Base-by-base conservation (phyloP, 2,797 vertebrate genomes). In the Periophthalmus magnuspinnatus region DNA sequence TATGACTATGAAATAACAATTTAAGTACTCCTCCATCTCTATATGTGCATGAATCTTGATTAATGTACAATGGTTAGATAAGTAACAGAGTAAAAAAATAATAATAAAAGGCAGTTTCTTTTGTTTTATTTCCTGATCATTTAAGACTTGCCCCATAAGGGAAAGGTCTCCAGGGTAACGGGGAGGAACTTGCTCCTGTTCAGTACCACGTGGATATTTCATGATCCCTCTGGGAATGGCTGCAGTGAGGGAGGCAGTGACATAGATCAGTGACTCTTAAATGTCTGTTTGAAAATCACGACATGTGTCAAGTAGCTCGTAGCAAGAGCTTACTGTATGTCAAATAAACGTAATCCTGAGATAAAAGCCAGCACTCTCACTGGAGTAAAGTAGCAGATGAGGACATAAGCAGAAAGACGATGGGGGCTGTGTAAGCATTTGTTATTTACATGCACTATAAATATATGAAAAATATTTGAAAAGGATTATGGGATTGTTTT, bases 151-250 rank as follows among this genome's bases (percentile, higher is more conserved):
- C 79, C 85, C 81, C 74, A 82, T 84, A 88, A 33, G 28, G 56
- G 28, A 58, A 34, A n/a, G 59, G 74, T 78, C 69, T 28, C 59
- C 34, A 41, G 59, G 36, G 59, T n/a, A 9, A 62, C 28, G 21
- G 64, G 72, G 68, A 77, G 77, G 67, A 58, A 81, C 68, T 67
- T 71, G 76, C 68, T 71, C 71, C 74, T 56, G 74, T 79, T 79
- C 77, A 75, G 71, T 85, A 78, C 78, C 79, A 79, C 50, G 63
- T 14, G 65, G 76, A 71, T 78, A 82, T 81, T 86, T 80, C 59
- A 69, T 69, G 78, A 84, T 70, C 73, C 78, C 34, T 58, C 56
- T 58, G 14, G 21, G 55, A 45, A 66, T 41, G 55, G 47, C 60
- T 74, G 64, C 65, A 65, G 67, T 75, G 69, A n/a, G 11, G 59